Evolutionary conservation across 92 coral and sea anemone species (phyloP), one percentile per base, ranked within the genome.

Genomic region (Micromussa lordhowensis): DNA sequence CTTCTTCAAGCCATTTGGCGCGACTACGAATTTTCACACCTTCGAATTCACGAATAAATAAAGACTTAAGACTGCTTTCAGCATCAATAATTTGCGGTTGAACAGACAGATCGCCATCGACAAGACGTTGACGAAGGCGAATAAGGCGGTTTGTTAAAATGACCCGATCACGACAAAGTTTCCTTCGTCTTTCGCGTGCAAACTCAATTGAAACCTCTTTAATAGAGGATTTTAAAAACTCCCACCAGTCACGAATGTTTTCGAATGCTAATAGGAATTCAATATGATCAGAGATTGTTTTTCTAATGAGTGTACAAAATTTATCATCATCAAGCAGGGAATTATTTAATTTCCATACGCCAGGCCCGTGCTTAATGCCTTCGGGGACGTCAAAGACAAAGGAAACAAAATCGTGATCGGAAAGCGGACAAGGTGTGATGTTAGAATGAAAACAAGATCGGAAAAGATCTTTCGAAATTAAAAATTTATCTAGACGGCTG

Each of bases 1-100:
- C 92, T 51, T 84, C 80, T 34, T 89, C 92, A 1, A 85, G 36
- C 92, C 92, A 84, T 29, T 66, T 76, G 1, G 73, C 74, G 12
- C 82, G 53, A 1, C 83, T 79, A 2, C 85, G 69, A 22, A 66
- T 19, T n/a, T 69, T 53, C 0, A 17, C 30, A 0, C 92, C 92
- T 9, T 85, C 73, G 0, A 51, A 22, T 5, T 32, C 75, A 16
- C 22, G 24, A 3, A 34, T 15, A 29, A 44, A 21, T 3, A 5
- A n/a, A n/a, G 86, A 21, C 5, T 68, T 68, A 0, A 68, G 77
- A 2, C 14, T 34, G 1, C 35, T 1, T 68, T 82, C 76, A 1
- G 68, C 14, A 0, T 26, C 18, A 0, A 2, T 13, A 17, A 82
- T 82, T 36, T n/a, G n/a, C n/a, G n/a, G 44, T 3, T 7, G 2